A percentile compares a stretch with the other conserved stretches of the same genome.
Conservation (phyloP, 2,888 invertebrate species). For the Schizotus pectinicornis region DNA sequence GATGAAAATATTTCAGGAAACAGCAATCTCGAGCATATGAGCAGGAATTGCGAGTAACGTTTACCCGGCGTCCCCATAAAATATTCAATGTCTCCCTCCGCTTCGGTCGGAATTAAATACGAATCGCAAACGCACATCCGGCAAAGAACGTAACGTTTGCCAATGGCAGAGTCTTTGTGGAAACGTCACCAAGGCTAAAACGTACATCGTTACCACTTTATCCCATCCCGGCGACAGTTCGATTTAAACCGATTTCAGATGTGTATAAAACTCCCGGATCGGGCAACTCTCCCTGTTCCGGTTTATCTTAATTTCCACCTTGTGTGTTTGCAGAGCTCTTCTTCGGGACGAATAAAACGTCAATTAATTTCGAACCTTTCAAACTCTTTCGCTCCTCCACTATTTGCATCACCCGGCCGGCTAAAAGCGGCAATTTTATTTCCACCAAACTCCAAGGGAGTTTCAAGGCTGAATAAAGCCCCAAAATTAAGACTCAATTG, state of each 20-base stretch:
- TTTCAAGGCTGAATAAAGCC: no score
- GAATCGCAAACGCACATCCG: conserved; percentile 12
- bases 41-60: not conserved
- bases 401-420: no score
- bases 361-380: conserved; percentile 14
- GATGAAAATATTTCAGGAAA: conserved; percentile 6
- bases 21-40: conserved; percentile 8
- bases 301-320: conserved; percentile 15
- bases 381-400: no score
- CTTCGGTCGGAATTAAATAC: conserved; percentile 15
- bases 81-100: conserved; percentile 15
- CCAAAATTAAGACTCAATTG: no score
- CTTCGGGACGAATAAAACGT: conserved; percentile 11
- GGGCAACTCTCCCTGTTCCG: conserved; percentile 3
- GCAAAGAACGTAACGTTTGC: not conserved
- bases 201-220: conserved; percentile 14
- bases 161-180: conserved; percentile 3
- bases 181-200: conserved; percentile 11
- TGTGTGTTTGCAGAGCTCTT: conserved; percentile 17
- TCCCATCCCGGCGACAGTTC: conserved; percentile 11
- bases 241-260: conserved; percentile 23
- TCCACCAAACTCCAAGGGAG: no score
- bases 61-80: conserved; percentile 8
- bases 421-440: no score
- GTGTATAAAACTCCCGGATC: conserved; percentile 1